Conservation (phyloP, 1,140 invertebrate species). For the Oryzaephilus surinamensis region DNA sequence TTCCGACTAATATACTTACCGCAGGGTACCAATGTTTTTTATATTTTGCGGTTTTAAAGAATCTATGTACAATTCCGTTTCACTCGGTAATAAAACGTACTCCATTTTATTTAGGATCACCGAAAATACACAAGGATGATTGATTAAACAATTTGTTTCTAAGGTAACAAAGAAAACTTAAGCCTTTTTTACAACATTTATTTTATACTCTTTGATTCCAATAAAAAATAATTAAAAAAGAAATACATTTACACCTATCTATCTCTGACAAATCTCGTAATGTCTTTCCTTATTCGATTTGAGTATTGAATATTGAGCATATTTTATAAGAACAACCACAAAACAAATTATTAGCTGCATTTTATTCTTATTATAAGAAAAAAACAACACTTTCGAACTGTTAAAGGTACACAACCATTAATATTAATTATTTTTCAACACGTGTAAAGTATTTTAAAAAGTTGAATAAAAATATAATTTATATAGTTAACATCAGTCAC, state of each 20-base stretch:
- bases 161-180: too few relatives aligned
- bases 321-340: conserved; percentile 5
- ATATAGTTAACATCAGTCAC: too few relatives aligned
- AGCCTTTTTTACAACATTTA: conserved; percentile 2
- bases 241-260: conserved; percentile 5
- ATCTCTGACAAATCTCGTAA: too few relatives aligned
- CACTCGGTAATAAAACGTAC: conserved; percentile 39
- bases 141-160: conserved; percentile 1
- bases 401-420: too few relatives aligned
- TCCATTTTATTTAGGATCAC: conserved; percentile 22
- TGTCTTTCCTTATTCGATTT: too few relatives aligned
- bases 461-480: too few relatives aligned
- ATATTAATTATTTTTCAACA: too few relatives aligned
- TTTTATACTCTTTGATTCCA: conserved; percentile 4
- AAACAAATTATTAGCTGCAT: too few relatives aligned
- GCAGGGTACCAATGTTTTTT: conserved; percentile 39
- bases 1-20: conserved; percentile 29
- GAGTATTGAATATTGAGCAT: conserved; percentile 8
- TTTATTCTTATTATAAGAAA: too few relatives aligned
- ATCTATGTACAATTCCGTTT: conserved; percentile 42
- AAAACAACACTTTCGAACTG: too few relatives aligned
- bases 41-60: conserved; percentile 37
- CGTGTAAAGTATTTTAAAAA: too few relatives aligned
- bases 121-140: neutral
- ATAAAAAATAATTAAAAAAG: conserved; percentile 11